phyloP scores from a whole-genome alignment of 2,888 invertebrate genomes.

The Corythucha ciliata region DNA sequence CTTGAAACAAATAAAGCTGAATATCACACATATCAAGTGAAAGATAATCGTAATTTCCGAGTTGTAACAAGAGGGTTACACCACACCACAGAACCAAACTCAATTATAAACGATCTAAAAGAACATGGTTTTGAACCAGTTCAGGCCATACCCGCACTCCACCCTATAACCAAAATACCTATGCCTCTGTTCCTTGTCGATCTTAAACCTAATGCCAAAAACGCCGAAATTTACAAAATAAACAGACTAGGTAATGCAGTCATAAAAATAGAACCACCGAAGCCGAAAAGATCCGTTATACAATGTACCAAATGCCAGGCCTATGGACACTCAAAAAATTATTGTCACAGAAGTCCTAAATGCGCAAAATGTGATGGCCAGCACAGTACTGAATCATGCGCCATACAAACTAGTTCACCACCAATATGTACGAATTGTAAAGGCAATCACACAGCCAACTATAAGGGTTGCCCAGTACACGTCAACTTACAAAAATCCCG shows the following conservation, averaged over 20 bases:
- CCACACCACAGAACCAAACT: constrained; percentile 7
- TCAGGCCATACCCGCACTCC: constrained; percentile 1
- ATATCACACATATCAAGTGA: constrained; percentile 15
- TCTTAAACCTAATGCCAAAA: constrained; percentile 16
- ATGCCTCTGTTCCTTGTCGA: constrained; percentile 17
- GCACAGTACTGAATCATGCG: constrained; percentile 4
- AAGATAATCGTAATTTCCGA: constrained; percentile 4
- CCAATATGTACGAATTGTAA: constrained; percentile 12
- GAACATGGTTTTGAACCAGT: neutral
- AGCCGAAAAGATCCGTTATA: constrained; percentile 7
- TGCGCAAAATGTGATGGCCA: constrained; percentile 15
- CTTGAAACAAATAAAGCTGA: constrained; percentile 11
- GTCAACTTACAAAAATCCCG: constrained; percentile 3
- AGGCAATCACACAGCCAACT: constrained; percentile 7
- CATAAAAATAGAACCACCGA: constrained; percentile 7
- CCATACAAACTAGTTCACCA: neutral
- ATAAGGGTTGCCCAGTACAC: constrained; percentile 9
- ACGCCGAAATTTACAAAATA: constrained; percentile 14
- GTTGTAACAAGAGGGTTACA: constrained; percentile 14
- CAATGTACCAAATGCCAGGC: constrained; percentile 13
- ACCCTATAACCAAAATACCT: constrained; percentile 16
- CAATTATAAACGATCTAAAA: constrained; percentile 9
- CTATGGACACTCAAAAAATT: constrained; percentile 13
- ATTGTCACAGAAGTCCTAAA: constrained; percentile 1
- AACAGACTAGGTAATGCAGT: constrained; percentile 11